Evolutionary conservation across 2,797 vertebrate species (phyloP).

Genomic region (Rhincodon typus): DNA sequence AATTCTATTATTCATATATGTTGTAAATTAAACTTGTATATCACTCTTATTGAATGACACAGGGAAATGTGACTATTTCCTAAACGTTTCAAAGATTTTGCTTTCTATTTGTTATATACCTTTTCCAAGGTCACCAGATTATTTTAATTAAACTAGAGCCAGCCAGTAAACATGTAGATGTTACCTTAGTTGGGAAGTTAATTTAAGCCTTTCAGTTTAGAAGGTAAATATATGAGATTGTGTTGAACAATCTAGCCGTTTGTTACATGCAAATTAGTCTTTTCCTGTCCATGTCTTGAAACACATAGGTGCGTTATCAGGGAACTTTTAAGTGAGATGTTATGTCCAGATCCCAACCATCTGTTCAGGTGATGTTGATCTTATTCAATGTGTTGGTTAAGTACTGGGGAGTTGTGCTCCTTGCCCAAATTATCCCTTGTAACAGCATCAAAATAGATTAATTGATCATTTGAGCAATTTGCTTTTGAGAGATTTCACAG

Average conservation of each 20-base stretch:
- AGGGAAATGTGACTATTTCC: background rate
- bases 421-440: background rate
- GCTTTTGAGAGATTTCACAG: background rate
- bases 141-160: background rate
- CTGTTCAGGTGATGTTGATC: background rate
- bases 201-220: background rate
- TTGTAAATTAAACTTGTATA: background rate
- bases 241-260: background rate
- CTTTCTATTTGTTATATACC: background rate
- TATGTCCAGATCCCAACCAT: background rate
- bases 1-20: background rate
- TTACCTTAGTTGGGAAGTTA: background rate
- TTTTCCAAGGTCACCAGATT: background rate
- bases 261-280: background rate
- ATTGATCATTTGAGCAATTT: background rate
- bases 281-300: background rate
- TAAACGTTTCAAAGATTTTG: background rate
- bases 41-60: background rate
- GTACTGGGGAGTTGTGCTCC: background rate
- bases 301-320: background rate
- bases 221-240: background rate
- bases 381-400: background rate
- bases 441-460: background rate
- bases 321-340: background rate
- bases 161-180: background rate